Evolutionary conservation across 2,797 vertebrate genomes (phyloP).

Genomic region (Schizopygopsis pylzovi): DNA sequence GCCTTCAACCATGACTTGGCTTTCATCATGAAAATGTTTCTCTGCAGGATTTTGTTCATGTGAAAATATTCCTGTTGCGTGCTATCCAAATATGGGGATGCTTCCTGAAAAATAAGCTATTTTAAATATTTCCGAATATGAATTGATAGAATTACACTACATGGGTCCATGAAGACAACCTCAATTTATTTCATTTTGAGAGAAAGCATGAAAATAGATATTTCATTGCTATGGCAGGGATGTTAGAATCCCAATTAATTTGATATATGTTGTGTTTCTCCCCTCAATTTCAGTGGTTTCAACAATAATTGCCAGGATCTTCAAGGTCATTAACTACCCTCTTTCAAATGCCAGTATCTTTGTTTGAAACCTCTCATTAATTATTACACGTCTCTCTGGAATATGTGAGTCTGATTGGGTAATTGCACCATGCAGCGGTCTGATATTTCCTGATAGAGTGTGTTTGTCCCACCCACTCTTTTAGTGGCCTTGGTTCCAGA

Average conservation of each 20-base stretch:
- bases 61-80: slow-evolving; percentile 2
- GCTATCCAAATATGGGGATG: not conserved
- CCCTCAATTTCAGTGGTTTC: slow-evolving; percentile 15
- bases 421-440: not conserved
- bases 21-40: slow-evolving; percentile 27
- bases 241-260: slow-evolving; percentile 56
- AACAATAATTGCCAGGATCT: slow-evolving; percentile 26
- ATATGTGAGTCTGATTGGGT: not conserved
- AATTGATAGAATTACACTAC: slow-evolving; percentile 70
- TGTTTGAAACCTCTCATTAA: not conserved
- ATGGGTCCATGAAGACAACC: slow-evolving; percentile 71
- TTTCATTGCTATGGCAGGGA: not conserved
- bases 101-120: slow-evolving; percentile 48
- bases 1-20: slow-evolving; percentile 34
- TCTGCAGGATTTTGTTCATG: slow-evolving; percentile 18
- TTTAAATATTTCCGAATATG: slow-evolving; percentile 68
- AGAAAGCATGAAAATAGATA: slow-evolving; percentile 15
- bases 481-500: not conserved
- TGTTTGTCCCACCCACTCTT: not conserved
- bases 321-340: slow-evolving; percentile 35
- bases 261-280: slow-evolving; percentile 53
- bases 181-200: slow-evolving; percentile 4
- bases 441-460: not conserved
- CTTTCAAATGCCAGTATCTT: not conserved
- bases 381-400: not conserved